Evolutionary conservation across 1,140 invertebrate genomes (phyloP).

Genomic region (Meloidogyne hapla): DNA sequence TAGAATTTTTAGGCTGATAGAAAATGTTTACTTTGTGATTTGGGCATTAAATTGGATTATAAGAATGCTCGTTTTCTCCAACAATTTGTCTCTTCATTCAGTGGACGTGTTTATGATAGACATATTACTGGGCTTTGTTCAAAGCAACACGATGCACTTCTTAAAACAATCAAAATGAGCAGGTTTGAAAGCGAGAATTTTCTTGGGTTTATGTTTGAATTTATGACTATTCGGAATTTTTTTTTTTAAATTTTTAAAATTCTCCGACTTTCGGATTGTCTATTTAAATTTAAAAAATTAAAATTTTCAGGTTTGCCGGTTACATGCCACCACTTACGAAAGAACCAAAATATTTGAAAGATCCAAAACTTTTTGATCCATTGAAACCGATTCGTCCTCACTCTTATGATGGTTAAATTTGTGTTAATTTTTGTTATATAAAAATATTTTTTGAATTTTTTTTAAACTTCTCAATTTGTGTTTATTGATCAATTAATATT

Average conservation of each 20-base stretch:
- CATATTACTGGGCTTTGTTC: slow-evolving; percentile 77
- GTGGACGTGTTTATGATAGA: slow-evolving; percentile 77
- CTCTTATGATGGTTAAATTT: slow-evolving; percentile 54
- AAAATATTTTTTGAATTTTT: background rate
- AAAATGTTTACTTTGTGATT: slow-evolving; percentile 82
- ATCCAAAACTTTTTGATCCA: slow-evolving; percentile 82
- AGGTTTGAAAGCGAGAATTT: slow-evolving; percentile 20
- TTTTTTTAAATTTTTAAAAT: too few relatives aligned
- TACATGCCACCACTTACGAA: slow-evolving; percentile 78
- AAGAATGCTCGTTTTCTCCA: slow-evolving; percentile 84
- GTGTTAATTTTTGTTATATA: slow-evolving; percentile 18
- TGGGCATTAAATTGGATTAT: slow-evolving; percentile 80
- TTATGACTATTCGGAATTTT: too few relatives aligned
- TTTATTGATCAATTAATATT: background rate
- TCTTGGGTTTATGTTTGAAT: too few relatives aligned
- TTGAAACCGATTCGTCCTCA: slow-evolving; percentile 78
- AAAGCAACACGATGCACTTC: slow-evolving; percentile 57
- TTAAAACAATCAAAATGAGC: slow-evolving; percentile 56
- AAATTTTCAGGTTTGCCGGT: slow-evolving; percentile 57
- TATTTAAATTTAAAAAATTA: too few relatives aligned
- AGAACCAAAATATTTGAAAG: slow-evolving; percentile 74
- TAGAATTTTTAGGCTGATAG: slow-evolving; percentile 66
- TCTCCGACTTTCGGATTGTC: too few relatives aligned
- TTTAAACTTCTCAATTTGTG: background rate
- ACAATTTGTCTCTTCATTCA: slow-evolving; percentile 90